Evolutionary conservation across 2,113 vertebrate genomes (phyloP).

Genomic region (Regulus satrapa): DNA sequence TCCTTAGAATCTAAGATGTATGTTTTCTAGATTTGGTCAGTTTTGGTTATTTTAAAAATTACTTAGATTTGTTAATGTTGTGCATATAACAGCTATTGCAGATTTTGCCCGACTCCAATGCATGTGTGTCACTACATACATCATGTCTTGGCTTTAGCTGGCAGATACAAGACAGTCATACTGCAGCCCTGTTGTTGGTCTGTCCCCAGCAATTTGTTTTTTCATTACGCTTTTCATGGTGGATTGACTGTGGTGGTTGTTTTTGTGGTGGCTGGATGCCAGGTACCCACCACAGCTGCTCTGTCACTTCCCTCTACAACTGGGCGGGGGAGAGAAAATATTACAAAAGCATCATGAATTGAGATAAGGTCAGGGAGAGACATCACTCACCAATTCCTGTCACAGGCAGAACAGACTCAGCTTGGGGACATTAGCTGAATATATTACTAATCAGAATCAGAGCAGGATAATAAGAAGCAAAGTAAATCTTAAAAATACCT

Average conservation of each 20-base stretch:
- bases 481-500: background rate
- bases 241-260: background rate
- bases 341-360: background rate
- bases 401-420: background rate
- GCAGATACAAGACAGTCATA: background rate
- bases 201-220: background rate
- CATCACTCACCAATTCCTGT: background rate
- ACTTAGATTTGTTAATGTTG: background rate
- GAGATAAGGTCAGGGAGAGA: background rate
- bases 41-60: background rate
- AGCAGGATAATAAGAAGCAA: background rate
- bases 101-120: background rate
- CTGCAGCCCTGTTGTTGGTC: background rate
- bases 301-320: background rate
- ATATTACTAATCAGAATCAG: background rate
- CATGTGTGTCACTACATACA: background rate
- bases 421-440: background rate
- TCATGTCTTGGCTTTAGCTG: background rate
- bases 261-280: background rate
- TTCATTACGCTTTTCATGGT: background rate
- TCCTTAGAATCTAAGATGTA: background rate
- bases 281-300: background rate
- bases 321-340: background rate
- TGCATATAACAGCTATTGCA: background rate
- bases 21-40: background rate